A percentile compares a stretch with the other conserved stretches of the same genome.
phyloP scores from a whole-genome alignment of 35 echinoderm and acorn worm species.

The Heliocidaris tuberculata region DNA sequence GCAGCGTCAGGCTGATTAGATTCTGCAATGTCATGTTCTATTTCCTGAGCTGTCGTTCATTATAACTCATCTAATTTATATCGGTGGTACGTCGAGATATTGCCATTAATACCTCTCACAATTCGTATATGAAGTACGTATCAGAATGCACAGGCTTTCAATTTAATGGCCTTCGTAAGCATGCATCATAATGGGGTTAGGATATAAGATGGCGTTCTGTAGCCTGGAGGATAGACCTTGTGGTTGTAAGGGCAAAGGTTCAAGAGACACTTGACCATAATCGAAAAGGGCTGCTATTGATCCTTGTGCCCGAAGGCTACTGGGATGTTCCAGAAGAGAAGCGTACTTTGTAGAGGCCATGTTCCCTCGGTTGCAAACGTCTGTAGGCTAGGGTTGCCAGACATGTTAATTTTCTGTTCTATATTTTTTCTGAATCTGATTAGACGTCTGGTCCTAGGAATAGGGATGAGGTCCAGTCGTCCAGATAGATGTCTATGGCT shows the following conservation, averaged over 20 bases:
- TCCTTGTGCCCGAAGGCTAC: background rate
- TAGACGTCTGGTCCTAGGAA: background rate
- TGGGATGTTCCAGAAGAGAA: background rate
- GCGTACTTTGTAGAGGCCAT: constrained; percentile 7
- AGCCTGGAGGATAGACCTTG: background rate
- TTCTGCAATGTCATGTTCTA: background rate
- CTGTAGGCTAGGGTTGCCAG: background rate
- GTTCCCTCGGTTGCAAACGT: background rate
- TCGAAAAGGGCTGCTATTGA: background rate
- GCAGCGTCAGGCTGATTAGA: background rate
- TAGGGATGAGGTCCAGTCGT: no score
- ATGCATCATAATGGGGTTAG: background rate
- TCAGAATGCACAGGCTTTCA: background rate
- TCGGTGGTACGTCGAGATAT: background rate
- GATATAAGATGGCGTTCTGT: background rate
- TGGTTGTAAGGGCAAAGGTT: background rate
- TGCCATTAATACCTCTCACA: background rate
- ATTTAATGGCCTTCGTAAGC: background rate
- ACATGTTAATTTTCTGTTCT: background rate
- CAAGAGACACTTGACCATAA: constrained; percentile 1
- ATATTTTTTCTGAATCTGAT: background rate
- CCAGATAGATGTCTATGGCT: no score
- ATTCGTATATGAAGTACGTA: background rate
- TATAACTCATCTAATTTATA: background rate
- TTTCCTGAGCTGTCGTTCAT: background rate